phyloP scores from a whole-genome alignment of 2,888 invertebrate genomes.

The Napeogenes inachia region DNA sequence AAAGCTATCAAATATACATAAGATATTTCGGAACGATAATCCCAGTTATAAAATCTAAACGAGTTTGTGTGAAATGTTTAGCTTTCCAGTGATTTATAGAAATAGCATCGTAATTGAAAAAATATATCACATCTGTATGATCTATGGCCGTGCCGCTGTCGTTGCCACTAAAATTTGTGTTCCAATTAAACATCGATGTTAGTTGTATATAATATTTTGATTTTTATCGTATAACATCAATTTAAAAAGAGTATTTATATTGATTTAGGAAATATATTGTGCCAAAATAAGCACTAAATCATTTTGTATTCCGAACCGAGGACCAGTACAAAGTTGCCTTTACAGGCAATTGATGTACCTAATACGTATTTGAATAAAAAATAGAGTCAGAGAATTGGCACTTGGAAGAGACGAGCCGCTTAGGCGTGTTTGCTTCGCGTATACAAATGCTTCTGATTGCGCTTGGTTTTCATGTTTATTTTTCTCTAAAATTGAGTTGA shows the following conservation, averaged over 20 bases:
- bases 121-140: slow-evolving; percentile 21
- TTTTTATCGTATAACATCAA: neutral
- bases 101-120: slow-evolving; percentile 48
- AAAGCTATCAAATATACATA: no score
- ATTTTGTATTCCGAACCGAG: neutral
- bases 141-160: slow-evolving; percentile 7
- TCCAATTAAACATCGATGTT: slow-evolving; percentile 2
- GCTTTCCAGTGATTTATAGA: slow-evolving; percentile 69
- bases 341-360: slow-evolving; percentile 5
- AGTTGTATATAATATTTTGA: neutral
- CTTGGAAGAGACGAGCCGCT: slow-evolving; percentile 5
- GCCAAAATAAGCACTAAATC: neutral
- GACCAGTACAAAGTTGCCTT: slow-evolving; percentile 1
- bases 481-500: neutral
- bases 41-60: slow-evolving; percentile 1
- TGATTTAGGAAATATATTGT: no score
- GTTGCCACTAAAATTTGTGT: slow-evolving; percentile 6
- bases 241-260: no score
- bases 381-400: slow-evolving; percentile 6
- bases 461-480: slow-evolving; percentile 2
- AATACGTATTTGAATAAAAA: slow-evolving; percentile 8
- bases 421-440: slow-evolving; percentile 3
- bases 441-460: slow-evolving; percentile 8
- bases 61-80: slow-evolving; percentile 46
- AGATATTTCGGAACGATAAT: neutral